Base-by-base conservation (phyloP, 1,140 invertebrate species). In the Drosophila rufa region DNA sequence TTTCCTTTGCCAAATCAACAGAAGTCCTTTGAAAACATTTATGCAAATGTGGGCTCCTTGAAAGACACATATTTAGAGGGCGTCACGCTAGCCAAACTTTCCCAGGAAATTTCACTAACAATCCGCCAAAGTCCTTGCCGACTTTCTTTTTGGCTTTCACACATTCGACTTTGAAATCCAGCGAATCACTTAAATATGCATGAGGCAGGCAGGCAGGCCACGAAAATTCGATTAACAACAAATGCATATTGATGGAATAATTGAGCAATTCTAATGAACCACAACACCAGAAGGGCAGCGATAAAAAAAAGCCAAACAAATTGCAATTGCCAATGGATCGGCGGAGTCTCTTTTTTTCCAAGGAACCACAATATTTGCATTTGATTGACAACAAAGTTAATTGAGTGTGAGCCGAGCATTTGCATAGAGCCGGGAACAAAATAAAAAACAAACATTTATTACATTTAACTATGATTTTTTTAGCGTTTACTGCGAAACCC, bases 211-310 rank as follows among this genome's bases (percentile, higher is more conserved):
- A 80, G 79, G 56, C 61, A 61, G 42, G 48, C 57, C 40, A 40
- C 53, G 46, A 70, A 82, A 89, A 89, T 89, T 89, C 84, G 84
- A 89, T 89, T 89, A 89, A 84, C 84, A 75, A 81, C 82, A 85
- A 75, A 77, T 82, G 84, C 89, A 91, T 91, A 91, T 90, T 91
- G 89, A 91, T 91, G 84, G 84, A 91, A 91, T 91, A 91, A 91
- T 89, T 91, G 89, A 91, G 90, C 79, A 85, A 82, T 90, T 91
- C 73, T 85, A 89, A 90, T 85, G 81, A 91, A 76, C 80, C 76
- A 84, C 80, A 90, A 81, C 64, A 85, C 43, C 77, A 60, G 61
- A 62, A 65, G 67, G 62, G 46, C 51, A 79, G 40, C n/a, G 19
- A 30, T 47, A 38, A 55, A 60, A 82, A 82, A 59, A 45, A 51